phyloP scores from a whole-genome alignment of 2,797 vertebrate species.

The Amblyraja radiata region DNA sequence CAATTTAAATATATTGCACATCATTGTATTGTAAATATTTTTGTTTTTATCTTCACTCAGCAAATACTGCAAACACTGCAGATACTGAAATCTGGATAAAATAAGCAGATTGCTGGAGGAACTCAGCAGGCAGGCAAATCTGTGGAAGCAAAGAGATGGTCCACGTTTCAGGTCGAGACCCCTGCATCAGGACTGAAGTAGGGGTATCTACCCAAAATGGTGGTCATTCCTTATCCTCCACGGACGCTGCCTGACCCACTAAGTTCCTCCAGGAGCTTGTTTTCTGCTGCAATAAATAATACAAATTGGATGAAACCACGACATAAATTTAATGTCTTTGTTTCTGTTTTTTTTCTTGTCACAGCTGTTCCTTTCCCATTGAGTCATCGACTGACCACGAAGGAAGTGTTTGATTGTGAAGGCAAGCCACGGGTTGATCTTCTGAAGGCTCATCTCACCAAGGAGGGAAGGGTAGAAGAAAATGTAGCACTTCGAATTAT shows the following conservation, averaged over 20 bases:
- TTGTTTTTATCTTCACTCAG: background rate
- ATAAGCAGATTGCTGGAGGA: too few relatives aligned
- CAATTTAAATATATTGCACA: too few relatives aligned
- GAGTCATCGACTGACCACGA: conserved; percentile 71
- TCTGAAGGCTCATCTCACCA: conserved; percentile 71
- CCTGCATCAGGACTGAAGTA: too few relatives aligned
- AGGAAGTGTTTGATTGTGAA: conserved; percentile 73
- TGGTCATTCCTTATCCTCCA: too few relatives aligned
- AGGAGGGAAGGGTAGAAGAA: conserved; percentile 71
- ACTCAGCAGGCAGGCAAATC: too few relatives aligned
- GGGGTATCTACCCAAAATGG: too few relatives aligned
- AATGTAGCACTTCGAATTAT: conserved; percentile 63
- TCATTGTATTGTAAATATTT: too few relatives aligned
- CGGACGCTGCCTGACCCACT: too few relatives aligned
- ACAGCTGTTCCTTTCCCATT: conserved; percentile 71
- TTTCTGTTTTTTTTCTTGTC: conserved; percentile 17
- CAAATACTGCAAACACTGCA: background rate
- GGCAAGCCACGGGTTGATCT: conserved; percentile 69
- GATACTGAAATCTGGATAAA: too few relatives aligned
- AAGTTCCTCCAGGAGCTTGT: too few relatives aligned
- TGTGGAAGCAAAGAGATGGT: too few relatives aligned
- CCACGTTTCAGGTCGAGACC: too few relatives aligned
- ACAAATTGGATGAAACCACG: background rate
- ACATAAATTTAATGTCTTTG: background rate
- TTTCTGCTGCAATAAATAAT: background rate